Conservation (phyloP, 2,113 vertebrate genomes). For the Chlamydotis undulata region DNA sequence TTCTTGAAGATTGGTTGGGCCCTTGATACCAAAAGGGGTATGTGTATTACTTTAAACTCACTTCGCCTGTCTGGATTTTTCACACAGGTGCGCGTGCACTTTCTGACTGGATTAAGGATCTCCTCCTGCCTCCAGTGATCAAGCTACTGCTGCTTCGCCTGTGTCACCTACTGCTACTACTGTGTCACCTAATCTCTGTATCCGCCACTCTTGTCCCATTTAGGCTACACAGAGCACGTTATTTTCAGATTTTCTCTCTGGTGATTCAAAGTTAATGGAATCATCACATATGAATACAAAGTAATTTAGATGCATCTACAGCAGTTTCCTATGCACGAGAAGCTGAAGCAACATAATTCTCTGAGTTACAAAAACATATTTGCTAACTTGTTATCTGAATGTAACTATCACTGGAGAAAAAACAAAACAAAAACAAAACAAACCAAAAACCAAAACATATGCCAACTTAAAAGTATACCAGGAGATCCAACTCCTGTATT, state of each 20-base stretch:
- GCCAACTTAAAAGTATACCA: not conserved
- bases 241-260: not conserved
- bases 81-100: rapidly evolving
- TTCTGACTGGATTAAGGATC: not conserved
- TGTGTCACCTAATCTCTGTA: not conserved
- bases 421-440: not conserved
- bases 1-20: not conserved
- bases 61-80: not conserved
- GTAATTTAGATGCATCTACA: not conserved
- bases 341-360: not conserved
- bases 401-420: not conserved
- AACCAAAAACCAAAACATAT: not conserved
- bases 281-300: not conserved
- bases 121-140: not conserved
- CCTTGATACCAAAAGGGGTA: not conserved
- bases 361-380: not conserved
- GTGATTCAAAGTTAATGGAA: not conserved
- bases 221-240: not conserved
- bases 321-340: not conserved
- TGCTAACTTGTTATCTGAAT: not conserved
- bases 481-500: not conserved
- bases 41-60: not conserved
- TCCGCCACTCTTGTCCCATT: not conserved
- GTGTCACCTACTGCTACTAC: not conserved
- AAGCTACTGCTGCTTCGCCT: not conserved